Evolutionary conservation across 2,113 vertebrate genomes (phyloP).

Genomic region (Mionectes macconnelli): DNA sequence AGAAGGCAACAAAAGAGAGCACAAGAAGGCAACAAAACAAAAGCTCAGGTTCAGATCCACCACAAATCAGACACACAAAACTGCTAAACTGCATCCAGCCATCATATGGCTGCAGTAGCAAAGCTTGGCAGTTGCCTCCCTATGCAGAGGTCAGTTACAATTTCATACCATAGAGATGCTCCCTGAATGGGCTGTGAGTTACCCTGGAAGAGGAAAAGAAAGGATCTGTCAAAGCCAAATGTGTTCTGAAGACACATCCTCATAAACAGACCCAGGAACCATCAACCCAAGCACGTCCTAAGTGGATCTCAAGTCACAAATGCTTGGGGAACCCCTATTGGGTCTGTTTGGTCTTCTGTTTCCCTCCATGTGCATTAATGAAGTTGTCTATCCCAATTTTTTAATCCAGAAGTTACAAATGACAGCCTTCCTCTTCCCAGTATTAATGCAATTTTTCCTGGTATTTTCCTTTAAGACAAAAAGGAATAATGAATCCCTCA

Average conservation of each 20-base stretch:
- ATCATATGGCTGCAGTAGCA: not conserved
- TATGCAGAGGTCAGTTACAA: not conserved
- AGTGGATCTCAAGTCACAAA: not conserved
- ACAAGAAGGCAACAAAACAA: not conserved
- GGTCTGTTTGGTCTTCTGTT: not conserved
- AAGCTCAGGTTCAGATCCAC: not conserved
- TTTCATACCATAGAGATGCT: not conserved
- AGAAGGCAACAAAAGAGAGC: not conserved
- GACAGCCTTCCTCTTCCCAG: not conserved
- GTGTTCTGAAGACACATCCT: not conserved
- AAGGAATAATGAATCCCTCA: not conserved
- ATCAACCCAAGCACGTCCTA: not conserved
- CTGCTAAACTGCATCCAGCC: not conserved
- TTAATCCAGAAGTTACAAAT: not conserved
- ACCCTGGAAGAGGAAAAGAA: not conserved
- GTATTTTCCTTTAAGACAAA: not conserved
- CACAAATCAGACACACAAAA: not conserved
- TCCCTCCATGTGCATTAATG: not conserved
- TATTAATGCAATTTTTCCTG: not conserved
- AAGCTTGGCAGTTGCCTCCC: not conserved
- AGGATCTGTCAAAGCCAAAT: not conserved
- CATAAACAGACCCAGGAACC: not conserved
- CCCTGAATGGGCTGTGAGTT: not conserved
- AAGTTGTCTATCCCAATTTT: not conserved
- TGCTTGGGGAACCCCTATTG: accelerated